phyloP scores from a whole-genome alignment of 2,797 vertebrate genomes.

The Pachyuromys duprasi region DNA sequence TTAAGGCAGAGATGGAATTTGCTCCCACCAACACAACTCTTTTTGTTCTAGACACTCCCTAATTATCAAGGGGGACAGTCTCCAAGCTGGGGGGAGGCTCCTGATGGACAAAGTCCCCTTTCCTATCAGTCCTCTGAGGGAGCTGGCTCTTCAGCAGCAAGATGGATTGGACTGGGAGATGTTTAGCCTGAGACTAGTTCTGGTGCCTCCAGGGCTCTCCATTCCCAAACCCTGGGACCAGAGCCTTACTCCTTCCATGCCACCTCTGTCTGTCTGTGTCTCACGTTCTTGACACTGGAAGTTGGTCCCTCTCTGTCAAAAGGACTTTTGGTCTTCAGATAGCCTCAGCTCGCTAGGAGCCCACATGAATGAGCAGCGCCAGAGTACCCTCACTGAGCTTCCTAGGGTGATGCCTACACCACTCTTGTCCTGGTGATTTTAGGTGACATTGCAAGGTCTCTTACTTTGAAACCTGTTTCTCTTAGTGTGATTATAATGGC shows the following conservation, averaged over 20 bases:
- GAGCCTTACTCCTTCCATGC: background rate
- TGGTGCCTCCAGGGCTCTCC: background rate
- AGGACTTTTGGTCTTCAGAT: background rate
- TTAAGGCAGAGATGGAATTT: conserved; percentile 69
- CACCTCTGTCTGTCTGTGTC: background rate
- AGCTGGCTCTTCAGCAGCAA: background rate
- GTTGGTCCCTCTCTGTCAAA: background rate
- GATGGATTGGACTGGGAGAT: background rate
- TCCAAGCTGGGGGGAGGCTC: background rate
- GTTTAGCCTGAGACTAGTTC: background rate
- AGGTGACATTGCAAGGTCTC: background rate
- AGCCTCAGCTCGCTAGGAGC: background rate
- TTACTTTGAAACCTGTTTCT: background rate
- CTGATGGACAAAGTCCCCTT: background rate
- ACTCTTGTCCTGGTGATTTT: background rate
- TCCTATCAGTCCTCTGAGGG: background rate
- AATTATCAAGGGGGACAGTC: conserved; percentile 55
- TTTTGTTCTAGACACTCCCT: conserved; percentile 21
- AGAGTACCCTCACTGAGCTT: background rate
- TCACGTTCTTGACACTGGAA: background rate
- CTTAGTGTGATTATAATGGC: background rate
- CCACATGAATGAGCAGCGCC: rapidly evolving
- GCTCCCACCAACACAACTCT: conserved; percentile 18
- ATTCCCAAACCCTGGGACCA: background rate
- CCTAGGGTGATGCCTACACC: background rate